A percentile compares a stretch with the other conserved stretches of the same genome.
phyloP scores from a whole-genome alignment of 2,113 vertebrate species.

The human (Homo sapiens) region GRCh38 chr1:22413001-22413500 shows the following conservation, averaged over 20 bases:
- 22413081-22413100: slow-evolving; percentile 59
- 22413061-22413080: slow-evolving; percentile 62
- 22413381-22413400: not conserved
- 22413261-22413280: not conserved
- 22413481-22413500: not conserved
- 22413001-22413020: not conserved
- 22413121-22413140: slow-evolving; percentile 13
- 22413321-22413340: not conserved
- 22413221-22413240: not conserved
- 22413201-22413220: not conserved
- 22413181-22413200: not conserved
- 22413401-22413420: not conserved
- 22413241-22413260: not conserved
- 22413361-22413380: not conserved
- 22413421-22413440: not conserved
- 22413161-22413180: not conserved
- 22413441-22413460: not conserved
- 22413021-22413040: slow-evolving; percentile 28
- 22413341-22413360: not conserved
- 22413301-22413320: not conserved
- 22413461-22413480: not conserved
- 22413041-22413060: not conserved
- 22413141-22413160: slow-evolving; percentile 42
- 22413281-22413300: not conserved
- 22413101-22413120: slow-evolving; percentile 37